Base-by-base conservation (phyloP, 2,797 vertebrate genomes). In the Triplophysa bombifrons region DNA sequence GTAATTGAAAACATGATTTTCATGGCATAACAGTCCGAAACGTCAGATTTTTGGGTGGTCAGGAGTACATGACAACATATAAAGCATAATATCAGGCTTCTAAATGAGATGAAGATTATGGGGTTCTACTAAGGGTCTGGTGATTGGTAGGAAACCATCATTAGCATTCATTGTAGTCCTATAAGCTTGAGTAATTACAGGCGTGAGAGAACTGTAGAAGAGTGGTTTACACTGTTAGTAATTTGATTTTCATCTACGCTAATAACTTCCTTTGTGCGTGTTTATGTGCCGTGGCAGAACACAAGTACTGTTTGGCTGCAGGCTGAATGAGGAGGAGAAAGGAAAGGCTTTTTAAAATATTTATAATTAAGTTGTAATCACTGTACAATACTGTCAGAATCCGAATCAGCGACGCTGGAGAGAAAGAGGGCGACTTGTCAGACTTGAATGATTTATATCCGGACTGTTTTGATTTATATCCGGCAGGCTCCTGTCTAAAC, bases 241-340 rank as follows among this genome's bases (percentile, higher is more conserved):
- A 94, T 93, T 93, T 93, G 93, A 95, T 94, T 93, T 94, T 92
- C 93, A 95, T 95, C 93, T 95, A 94, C 91, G 93, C 93, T 94
- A 94, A 94, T 95, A 93, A 94, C 89, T 92, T 93, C 93, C 91
- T 94, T 94, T 95, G 92, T 94, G 92, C 80, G 87, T 94, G 93
- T 93, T 93, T 94, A 95, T 94, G 92, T 90, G 92, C 92, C 92
- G 92, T 94, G 92, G 93, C 93, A 93, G 92, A 94, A 94, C 92
- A 94, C 92, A 93, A 94, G 92, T 91, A 90, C 91, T 90, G 89
- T 93, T 93, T 93, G 90, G 91, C 93, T 93, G 87, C 91, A 90
- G 93, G 94, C 91, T 90, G 89, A 87, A 85, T 84, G 84, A 90
- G 86, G 88, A 84, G 80, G 68, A 82, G 72, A 83, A 65, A 80